Conservation (phyloP, 2,797 vertebrate species). For the Molossus alvarezi region DNA sequence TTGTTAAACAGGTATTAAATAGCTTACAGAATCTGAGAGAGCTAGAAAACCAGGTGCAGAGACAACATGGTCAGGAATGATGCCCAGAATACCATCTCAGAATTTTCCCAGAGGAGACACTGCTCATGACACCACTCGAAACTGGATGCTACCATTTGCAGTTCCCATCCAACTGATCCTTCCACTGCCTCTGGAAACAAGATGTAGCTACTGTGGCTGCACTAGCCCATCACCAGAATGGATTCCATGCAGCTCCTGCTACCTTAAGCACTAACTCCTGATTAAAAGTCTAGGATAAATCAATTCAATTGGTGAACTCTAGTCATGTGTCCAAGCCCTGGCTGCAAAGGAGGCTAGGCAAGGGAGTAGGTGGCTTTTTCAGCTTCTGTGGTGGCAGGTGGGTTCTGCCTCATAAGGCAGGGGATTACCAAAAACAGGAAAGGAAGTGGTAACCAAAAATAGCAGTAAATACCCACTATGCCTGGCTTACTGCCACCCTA, state of each 20-base stretch:
- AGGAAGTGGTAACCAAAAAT: background rate
- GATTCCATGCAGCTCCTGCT: background rate
- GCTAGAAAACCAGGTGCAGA: background rate
- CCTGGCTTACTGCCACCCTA: background rate
- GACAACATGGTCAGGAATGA: background rate
- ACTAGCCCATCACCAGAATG: background rate
- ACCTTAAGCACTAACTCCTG: background rate
- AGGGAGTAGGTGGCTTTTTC: background rate
- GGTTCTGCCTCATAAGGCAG: background rate
- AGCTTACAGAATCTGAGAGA: background rate
- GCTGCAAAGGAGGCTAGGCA: slow-evolving; percentile 16
- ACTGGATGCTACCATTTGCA: background rate
- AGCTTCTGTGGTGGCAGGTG: background rate
- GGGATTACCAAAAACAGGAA: background rate
- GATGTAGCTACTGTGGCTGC: background rate
- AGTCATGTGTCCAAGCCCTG: background rate
- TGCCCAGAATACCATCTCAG: slow-evolving; percentile 10
- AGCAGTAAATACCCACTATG: background rate
- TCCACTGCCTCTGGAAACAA: slow-evolving; percentile 29
- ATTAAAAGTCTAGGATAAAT: background rate
- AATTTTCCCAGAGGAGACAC: slow-evolving; percentile 9
- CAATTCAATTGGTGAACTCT: background rate
- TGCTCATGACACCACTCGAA: background rate
- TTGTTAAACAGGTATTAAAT: slow-evolving; percentile 13
- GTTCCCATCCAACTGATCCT: background rate